phyloP scores from a whole-genome alignment of 1,140 invertebrate genomes.

The Formica exsecta region DNA sequence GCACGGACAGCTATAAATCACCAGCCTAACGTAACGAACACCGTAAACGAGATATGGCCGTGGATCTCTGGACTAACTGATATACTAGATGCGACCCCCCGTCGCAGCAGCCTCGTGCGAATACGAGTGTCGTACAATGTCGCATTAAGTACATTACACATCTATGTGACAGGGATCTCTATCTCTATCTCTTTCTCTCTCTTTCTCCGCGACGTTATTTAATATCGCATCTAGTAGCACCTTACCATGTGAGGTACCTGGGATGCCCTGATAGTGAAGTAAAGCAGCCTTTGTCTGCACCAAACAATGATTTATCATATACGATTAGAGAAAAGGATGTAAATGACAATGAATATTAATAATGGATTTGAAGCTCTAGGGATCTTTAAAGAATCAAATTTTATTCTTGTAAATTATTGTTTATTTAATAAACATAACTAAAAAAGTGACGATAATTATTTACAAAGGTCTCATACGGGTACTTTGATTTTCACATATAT shows the following conservation, averaged over 20 bases:
- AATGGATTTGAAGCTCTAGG: not conserved
- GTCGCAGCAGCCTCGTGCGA: slow-evolving; percentile 69
- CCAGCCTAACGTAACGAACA: slow-evolving; percentile 65
- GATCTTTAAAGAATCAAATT: not conserved
- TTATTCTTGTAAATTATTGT: not conserved
- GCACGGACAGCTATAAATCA: slow-evolving; percentile 68
- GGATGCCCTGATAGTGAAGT: not conserved
- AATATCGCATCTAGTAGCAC: slow-evolving; percentile 50
- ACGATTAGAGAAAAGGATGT: not conserved
- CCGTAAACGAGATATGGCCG: slow-evolving; percentile 72
- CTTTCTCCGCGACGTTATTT: slow-evolving; percentile 39
- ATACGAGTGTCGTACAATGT: slow-evolving; percentile 63
- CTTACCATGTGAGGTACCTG: slow-evolving; percentile 14
- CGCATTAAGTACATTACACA: slow-evolving; percentile 64
- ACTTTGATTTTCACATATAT: too few relatives aligned
- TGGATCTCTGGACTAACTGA: slow-evolving; percentile 75
- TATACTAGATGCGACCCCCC: slow-evolving; percentile 80
- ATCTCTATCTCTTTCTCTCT: too few relatives aligned
- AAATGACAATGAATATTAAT: not conserved
- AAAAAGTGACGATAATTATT: not conserved
- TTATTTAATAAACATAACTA: not conserved
- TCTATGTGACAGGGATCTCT: not conserved
- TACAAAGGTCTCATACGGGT: too few relatives aligned
- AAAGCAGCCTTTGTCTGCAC: not conserved
- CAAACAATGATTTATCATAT: slow-evolving; percentile 44